phyloP scores from a whole-genome alignment of 1,140 invertebrate genomes.

The Monochamus saltuarius region DNA sequence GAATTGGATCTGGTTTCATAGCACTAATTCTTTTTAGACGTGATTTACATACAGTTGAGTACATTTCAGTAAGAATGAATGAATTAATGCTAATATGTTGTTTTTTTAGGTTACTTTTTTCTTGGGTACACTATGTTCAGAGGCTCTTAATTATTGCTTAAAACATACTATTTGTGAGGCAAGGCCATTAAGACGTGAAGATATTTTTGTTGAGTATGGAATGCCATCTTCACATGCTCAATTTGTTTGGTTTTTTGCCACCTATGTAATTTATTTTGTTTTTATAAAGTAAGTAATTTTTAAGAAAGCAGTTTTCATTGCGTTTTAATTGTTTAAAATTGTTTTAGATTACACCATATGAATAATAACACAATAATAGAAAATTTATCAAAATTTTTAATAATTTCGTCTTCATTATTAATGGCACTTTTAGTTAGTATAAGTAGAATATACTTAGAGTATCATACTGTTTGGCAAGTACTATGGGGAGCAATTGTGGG shows the following conservation, averaged over 20 bases:
- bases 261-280: conserved; percentile 83
- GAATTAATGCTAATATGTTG: conserved; percentile 10
- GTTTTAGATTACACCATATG: conserved; percentile 75
- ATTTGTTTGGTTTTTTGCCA: conserved; percentile 90
- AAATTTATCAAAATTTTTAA: conserved; percentile 70
- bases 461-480: conserved; percentile 84
- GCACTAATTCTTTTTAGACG: conserved; percentile 84
- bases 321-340: conserved; percentile 5
- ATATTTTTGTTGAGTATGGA: conserved; percentile 83
- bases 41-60: conserved; percentile 86
- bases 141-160: conserved; percentile 75
- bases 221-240: conserved; percentile 94
- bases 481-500: conserved; percentile 67
- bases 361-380: conserved; percentile 74
- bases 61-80: conserved; percentile 1
- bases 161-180: conserved; percentile 83
- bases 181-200: conserved; percentile 68
- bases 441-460: conserved; percentile 80
- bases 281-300: conserved; percentile 71
- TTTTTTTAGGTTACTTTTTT: conserved; percentile 81
- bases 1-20: conserved; percentile 77
- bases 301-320: background rate
- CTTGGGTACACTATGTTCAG: conserved; percentile 75
- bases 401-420: conserved; percentile 63
- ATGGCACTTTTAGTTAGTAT: conserved; percentile 66